These are phyloP conservation scores for Phenganax marumi DNA, from an alignment of 92 coral and sea anemone genomes.

Conservation along the genomic window DNA sequence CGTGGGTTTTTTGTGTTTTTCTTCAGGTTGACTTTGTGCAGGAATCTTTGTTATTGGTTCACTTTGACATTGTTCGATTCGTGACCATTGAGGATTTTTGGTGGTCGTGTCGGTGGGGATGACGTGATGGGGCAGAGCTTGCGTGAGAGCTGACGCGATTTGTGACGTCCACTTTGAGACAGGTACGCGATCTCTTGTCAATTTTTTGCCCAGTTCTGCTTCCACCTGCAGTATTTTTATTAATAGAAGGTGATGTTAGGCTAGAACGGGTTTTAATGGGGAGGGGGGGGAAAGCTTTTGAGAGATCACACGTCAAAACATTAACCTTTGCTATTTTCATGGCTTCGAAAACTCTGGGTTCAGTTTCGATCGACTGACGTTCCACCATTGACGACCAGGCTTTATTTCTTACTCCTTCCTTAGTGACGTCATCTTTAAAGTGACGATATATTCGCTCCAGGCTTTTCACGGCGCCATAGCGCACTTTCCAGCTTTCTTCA, in stretches of 20 bases:
- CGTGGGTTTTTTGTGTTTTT: slow-evolving; percentile 26
- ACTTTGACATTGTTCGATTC: slow-evolving; percentile 31
- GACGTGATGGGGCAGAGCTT: slow-evolving; percentile 62
- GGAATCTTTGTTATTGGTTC: slow-evolving; percentile 44
- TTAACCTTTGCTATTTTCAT: slow-evolving; percentile 86
- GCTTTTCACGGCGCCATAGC: slow-evolving; percentile 96
- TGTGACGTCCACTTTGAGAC: slow-evolving; percentile 56
- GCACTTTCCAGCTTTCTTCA: slow-evolving; percentile 89
- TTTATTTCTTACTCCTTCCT: slow-evolving; percentile 76
- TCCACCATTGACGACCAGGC: slow-evolving; percentile 88
- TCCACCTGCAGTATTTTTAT: slow-evolving; percentile 63
- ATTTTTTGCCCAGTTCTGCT: slow-evolving; percentile 65
- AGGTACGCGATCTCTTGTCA: slow-evolving; percentile 43
- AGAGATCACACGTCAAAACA: neutral
- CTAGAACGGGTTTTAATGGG: neutral
- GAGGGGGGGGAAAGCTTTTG: neutral
- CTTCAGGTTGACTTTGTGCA: slow-evolving; percentile 67
- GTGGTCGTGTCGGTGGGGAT: slow-evolving; percentile 44
- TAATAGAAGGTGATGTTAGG: neutral
- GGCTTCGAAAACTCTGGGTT: slow-evolving; percentile 89
- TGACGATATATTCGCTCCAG: slow-evolving; percentile 92
- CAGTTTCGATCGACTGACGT: slow-evolving; percentile 79
- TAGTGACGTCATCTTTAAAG: slow-evolving; percentile 69
- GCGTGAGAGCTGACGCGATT: slow-evolving; percentile 69
- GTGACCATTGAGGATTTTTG: slow-evolving; percentile 50